Conservation (phyloP, 2,113 vertebrate species). For the Phyllopteryx taeniolatus region DNA sequence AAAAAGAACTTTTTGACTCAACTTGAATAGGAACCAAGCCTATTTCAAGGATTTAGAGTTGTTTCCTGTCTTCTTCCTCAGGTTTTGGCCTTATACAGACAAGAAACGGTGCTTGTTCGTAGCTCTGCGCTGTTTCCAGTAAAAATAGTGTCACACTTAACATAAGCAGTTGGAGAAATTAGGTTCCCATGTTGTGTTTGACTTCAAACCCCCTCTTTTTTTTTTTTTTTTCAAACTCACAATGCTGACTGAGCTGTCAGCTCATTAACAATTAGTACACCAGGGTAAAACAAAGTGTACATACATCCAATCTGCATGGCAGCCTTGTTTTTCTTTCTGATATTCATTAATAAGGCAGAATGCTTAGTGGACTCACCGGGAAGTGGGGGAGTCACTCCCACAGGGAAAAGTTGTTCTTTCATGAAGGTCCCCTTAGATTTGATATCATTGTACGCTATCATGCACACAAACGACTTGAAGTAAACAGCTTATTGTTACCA, state of each 20-base stretch:
- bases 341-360: constrained; percentile 74
- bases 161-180: constrained; percentile 75
- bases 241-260: constrained; percentile 63
- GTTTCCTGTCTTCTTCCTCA: constrained; percentile 66
- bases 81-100: constrained; percentile 79
- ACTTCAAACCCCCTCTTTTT: constrained; percentile 48
- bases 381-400: constrained; percentile 63
- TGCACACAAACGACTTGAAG: constrained; percentile 74
- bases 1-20: constrained; percentile 48
- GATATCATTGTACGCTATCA: constrained; percentile 73
- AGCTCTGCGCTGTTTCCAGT: constrained; percentile 72
- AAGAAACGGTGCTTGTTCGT: constrained; percentile 39
- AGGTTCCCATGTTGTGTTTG: constrained; percentile 66
- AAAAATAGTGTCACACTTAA: constrained; percentile 74
- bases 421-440: constrained; percentile 75
- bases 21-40: constrained; percentile 62
- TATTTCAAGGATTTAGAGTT: constrained; percentile 65
- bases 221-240: constrained; percentile 18
- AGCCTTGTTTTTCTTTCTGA: constrained; percentile 74
- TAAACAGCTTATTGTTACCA: constrained; percentile 77
- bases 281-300: constrained; percentile 63
- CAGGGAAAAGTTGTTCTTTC: constrained; percentile 72
- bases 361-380: constrained; percentile 62
- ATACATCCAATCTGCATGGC: constrained; percentile 65
- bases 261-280: constrained; percentile 69